These are phyloP conservation scores for Balaeniceps rex DNA, from an alignment of 2,113 vertebrate genomes.

Conservation along the genomic window DNA sequence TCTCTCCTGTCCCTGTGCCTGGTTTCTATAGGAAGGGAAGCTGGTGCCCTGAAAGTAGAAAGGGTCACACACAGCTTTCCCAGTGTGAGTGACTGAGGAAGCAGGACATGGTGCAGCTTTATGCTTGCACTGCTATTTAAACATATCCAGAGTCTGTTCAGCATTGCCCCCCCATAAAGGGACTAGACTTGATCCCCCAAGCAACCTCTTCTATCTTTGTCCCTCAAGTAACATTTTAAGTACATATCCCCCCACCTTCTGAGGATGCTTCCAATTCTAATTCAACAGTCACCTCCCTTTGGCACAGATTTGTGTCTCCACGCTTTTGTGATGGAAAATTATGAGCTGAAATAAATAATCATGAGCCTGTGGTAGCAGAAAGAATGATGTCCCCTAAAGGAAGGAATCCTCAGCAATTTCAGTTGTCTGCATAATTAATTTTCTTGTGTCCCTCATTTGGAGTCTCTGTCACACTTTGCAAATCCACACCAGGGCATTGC, in stretches of 20 bases:
- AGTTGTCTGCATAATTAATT: conserved; percentile 48
- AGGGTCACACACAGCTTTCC: neutral
- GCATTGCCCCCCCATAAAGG: neutral
- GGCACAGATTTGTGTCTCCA: conserved; percentile 32
- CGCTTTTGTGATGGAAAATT: conserved; percentile 34
- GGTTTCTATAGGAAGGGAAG: neutral
- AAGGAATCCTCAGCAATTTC: conserved; percentile 43
- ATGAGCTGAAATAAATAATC: conserved; percentile 53
- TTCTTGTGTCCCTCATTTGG: conserved; percentile 34
- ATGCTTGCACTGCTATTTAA: neutral
- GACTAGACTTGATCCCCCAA: neutral
- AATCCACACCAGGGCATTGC: conserved; percentile 30
- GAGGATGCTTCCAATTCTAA: neutral
- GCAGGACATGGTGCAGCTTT: neutral
- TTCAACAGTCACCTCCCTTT: conserved; percentile 9
- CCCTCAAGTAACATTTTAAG: conserved; percentile 23
- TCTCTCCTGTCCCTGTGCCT: neutral
- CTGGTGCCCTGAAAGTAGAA: neutral
- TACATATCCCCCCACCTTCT: neutral
- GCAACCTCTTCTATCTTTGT: neutral
- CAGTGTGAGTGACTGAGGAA: neutral
- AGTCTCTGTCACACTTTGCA: conserved; percentile 47
- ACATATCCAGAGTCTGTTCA: neutral
- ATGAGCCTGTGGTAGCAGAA: conserved; percentile 9
- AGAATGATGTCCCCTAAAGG: conserved; percentile 30